Percentiles rank a stretch among this genome's conserved stretches.
Evolutionary conservation across 2,113 vertebrate genomes (phyloP).

Genomic region (Cathartes aura): DNA sequence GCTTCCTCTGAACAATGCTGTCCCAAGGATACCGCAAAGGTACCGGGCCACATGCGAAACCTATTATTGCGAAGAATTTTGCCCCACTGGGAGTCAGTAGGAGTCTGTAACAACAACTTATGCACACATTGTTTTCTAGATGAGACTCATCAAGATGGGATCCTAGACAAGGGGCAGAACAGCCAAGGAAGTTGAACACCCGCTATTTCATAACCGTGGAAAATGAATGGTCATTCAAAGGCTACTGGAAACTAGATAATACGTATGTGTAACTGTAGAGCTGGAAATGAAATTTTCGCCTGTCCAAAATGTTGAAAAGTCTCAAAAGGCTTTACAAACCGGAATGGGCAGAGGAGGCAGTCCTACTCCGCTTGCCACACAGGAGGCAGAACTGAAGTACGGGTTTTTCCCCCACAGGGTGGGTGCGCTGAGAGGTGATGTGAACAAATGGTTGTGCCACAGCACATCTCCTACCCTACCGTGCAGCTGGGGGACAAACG

Average conservation of each 20-base stretch:
- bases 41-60: constrained; percentile 83
- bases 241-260: not conserved
- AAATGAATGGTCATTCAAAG: not conserved
- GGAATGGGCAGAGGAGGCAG: not conserved
- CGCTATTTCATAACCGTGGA: not conserved
- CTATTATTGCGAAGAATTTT: constrained; percentile 80
- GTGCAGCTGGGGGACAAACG: not conserved
- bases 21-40: constrained; percentile 72
- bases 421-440: not conserved
- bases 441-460: not conserved
- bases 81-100: constrained; percentile 77
- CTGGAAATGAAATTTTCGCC: not conserved
- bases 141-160: constrained; percentile 64
- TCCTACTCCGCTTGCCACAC: rapidly evolving
- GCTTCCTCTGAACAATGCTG: constrained; percentile 85
- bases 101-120: constrained; percentile 55
- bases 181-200: constrained; percentile 20
- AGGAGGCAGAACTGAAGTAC: rapidly evolving
- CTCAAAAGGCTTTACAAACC: not conserved
- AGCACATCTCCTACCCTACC: not conserved
- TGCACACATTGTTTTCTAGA: constrained; percentile 69
- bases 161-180: constrained; percentile 16
- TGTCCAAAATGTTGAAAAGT: rapidly evolving
- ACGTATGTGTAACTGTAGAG: rapidly evolving
- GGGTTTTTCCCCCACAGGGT: rapidly evolving